These are phyloP conservation scores for Leptopilina syphax DNA, from an alignment of 2,888 invertebrate genomes.

Conservation along the genomic window DNA sequence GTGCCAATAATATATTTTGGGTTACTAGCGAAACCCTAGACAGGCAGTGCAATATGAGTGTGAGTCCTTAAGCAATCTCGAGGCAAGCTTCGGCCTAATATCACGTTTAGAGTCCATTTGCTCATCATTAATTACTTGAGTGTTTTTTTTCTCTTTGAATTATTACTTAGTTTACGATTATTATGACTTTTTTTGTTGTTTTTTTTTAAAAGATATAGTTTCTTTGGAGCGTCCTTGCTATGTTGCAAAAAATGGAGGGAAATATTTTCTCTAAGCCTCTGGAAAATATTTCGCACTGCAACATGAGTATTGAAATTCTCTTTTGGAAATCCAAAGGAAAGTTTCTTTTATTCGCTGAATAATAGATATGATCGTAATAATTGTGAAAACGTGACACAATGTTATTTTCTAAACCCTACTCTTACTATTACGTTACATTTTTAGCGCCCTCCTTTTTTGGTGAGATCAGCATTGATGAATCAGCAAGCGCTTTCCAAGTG, in stretches of 20 bases:
- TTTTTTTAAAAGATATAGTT: conserved; percentile 69
- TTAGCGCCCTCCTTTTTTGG: background rate
- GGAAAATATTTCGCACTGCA: conserved; percentile 53
- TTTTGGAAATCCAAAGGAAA: too few species aligned
- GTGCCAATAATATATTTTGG: conserved; percentile 76
- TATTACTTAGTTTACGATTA: conserved; percentile 72
- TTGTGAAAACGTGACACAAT: conserved; percentile 16
- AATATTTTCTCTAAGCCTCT: conserved; percentile 55
- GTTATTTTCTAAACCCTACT: background rate
- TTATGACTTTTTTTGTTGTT: conserved; percentile 57
- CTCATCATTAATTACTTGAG: conserved; percentile 71
- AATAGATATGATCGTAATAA: conserved; percentile 21
- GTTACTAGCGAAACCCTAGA: conserved; percentile 76
- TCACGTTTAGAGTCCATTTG: conserved; percentile 76
- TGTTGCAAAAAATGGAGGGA: conserved; percentile 8
- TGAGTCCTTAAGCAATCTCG: conserved; percentile 77
- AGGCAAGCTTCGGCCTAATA: conserved; percentile 77
- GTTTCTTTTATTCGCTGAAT: background rate
- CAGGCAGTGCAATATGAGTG: conserved; percentile 77
- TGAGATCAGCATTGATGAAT: conserved; percentile 54
- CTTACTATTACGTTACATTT: background rate
- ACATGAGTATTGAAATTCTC: too few species aligned
- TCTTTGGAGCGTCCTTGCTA: conserved; percentile 71
- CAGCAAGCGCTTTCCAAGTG: conserved; percentile 89
- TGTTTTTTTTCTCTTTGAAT: conserved; percentile 55